These are phyloP conservation scores for Scaptodrosophila latifasciaeformis DNA, from an alignment of 2,888 invertebrate genomes.

Conservation along the genomic window DNA sequence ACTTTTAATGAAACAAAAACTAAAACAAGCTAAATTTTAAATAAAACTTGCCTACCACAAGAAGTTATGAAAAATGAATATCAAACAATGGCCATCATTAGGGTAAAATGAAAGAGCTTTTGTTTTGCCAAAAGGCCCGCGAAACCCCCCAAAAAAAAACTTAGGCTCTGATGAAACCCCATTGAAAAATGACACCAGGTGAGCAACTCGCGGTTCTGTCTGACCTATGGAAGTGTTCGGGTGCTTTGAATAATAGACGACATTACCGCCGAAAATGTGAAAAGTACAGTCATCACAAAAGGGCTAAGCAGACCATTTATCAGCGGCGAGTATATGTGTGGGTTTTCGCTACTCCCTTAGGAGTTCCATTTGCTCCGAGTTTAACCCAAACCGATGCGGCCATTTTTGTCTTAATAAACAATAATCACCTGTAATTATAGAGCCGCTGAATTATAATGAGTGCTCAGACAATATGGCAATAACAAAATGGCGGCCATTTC, in stretches of 20 bases:
- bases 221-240: too few species aligned
- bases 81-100: slow-evolving; percentile 16
- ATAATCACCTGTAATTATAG: slow-evolving; percentile 64
- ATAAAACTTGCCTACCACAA: slow-evolving; percentile 28
- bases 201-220: slow-evolving; percentile 22
- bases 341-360: background rate
- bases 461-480: slow-evolving; percentile 57
- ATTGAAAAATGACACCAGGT: slow-evolving; percentile 49
- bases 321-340: too few species aligned
- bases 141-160: too few species aligned
- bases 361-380: slow-evolving; percentile 43
- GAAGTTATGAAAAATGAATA: slow-evolving; percentile 38
- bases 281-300: slow-evolving; percentile 45
- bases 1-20: slow-evolving; percentile 24
- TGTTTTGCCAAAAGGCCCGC: background rate
- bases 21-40: slow-evolving; percentile 20
- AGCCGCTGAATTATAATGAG: slow-evolving; percentile 54
- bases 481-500: slow-evolving; percentile 14
- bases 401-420: slow-evolving; percentile 61
- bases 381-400: slow-evolving; percentile 15
- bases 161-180: slow-evolving; percentile 16
- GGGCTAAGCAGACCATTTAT: background rate
- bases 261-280: too few species aligned
- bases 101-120: background rate
- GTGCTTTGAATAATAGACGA: too few species aligned